Conservation (phyloP, 2,888 invertebrate genomes). For the Antheraea yamamai region DNA sequence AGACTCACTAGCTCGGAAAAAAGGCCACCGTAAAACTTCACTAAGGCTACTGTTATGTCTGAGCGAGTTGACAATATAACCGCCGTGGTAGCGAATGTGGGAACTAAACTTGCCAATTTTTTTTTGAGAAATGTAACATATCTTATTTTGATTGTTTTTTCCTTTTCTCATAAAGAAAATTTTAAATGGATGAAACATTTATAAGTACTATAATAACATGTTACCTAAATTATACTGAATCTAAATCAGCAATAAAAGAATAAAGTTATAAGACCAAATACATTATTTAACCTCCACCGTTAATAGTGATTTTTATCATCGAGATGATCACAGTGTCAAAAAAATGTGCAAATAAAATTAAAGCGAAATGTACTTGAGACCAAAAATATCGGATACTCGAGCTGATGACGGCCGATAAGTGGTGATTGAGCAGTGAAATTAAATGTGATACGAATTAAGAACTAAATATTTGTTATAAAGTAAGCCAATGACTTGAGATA, state of each 20-base stretch:
- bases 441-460: constrained; percentile 31
- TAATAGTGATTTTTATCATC: constrained; percentile 47
- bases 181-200: no score
- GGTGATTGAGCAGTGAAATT: constrained; percentile 49
- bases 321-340: constrained; percentile 50
- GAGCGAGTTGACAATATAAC: no score
- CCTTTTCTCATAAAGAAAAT: no score
- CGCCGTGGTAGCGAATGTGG: no score
- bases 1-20: no score
- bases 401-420: constrained; percentile 42
- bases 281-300: constrained; percentile 11
- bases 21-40: no score
- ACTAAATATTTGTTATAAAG: constrained; percentile 38
- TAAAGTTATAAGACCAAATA: background rate
- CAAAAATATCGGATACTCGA: constrained; percentile 45
- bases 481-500: constrained; percentile 22
- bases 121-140: no score
- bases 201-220: background rate
- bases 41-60: no score
- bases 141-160: no score
- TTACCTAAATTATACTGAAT: background rate
- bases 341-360: constrained; percentile 42
- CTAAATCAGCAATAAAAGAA: background rate
- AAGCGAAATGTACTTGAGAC: constrained; percentile 37
- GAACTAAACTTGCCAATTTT: no score